Evolutionary conservation across 2,888 invertebrate genomes (phyloP), one percentile per base, ranked within the genome.

Genomic region (Biston betularia): DNA sequence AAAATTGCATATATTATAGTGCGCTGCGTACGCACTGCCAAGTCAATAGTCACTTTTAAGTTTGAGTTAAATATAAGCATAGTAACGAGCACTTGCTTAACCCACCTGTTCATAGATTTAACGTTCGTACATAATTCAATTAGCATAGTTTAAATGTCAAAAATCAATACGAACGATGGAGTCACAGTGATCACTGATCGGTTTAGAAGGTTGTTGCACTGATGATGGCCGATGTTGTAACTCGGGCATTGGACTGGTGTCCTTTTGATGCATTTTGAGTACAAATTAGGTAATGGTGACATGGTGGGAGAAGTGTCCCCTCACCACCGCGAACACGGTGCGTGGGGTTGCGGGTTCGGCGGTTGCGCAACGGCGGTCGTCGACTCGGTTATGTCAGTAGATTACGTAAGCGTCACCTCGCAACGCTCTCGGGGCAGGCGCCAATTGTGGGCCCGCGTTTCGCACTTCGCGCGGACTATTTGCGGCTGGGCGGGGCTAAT

Each of bases 371-470:
- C 85, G 81, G 78, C 92, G 93, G 93, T 93, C 93, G 91, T 90
- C 92, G 93, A 93, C 93, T 92, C 86, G 90, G 88, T 93, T 93
- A 93, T 93, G 92, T 93, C 93, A 93, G 91, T 83, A 80, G 82
- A 83, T 93, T 93, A 92, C 93, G 92, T 93, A 93, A 93, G 84
- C 87, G 84, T 88, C 89, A 89, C 89, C 90, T 92, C 91, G 92
- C 90, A 89, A 89, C 87, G 89, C 83, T 89, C 89, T 87, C 89
- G 84, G 87, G 80, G 82, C 89, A 85, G 84, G 67, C 67, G 59
- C 67, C 63, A 68, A 68, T 68, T 63, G 67, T 68, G 67, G 87
- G 88, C 85, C 86, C 86, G 83, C 87, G 82, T 88, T 92, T 92
- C 87, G 89, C 92, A 92, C 92, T 89, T 90, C 87, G 82, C 84